phyloP scores from a whole-genome alignment of 2,888 invertebrate genomes.

The Stomorhina lunata region DNA sequence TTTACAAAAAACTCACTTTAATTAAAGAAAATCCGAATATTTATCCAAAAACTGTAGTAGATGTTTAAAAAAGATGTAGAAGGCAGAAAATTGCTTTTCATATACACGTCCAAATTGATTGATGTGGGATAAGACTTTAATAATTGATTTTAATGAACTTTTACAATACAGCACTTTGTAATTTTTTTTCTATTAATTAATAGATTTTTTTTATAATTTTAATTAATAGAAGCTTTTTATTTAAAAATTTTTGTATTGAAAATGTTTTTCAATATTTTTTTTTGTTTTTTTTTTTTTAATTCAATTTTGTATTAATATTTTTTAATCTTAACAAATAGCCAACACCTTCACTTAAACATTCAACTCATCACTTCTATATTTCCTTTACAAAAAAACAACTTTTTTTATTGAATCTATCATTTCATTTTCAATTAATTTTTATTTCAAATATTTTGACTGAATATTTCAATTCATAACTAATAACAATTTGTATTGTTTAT shows the following conservation, averaged over 20 bases:
- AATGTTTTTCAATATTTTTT: not conserved
- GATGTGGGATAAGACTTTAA: too few relatives aligned
- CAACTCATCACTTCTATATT: constrained; percentile 4
- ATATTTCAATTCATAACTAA: constrained; percentile 9
- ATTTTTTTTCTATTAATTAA: not conserved
- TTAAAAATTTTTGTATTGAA: not conserved
- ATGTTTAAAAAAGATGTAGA: too few relatives aligned
- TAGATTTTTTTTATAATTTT: not conserved
- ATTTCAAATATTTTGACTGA: not conserved
- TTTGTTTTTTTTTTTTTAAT: not conserved
- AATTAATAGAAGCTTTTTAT: not conserved
- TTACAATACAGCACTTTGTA: not conserved
- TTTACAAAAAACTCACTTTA: too few relatives aligned
- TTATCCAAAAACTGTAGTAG: too few relatives aligned
- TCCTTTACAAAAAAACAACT: not conserved
- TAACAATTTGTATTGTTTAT: constrained; percentile 12
- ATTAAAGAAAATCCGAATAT: too few relatives aligned
- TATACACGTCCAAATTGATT: too few relatives aligned
- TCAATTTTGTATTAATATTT: too few relatives aligned
- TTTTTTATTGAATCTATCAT: not conserved
- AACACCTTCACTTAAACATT: not conserved
- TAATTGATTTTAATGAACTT: not conserved
- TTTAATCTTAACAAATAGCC: not conserved
- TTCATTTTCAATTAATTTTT: constrained; percentile 4
- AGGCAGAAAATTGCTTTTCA: too few relatives aligned